These are phyloP conservation scores for Therioaphis trifolii DNA, from an alignment of 2,888 invertebrate species.

Conservation along the genomic window DNA sequence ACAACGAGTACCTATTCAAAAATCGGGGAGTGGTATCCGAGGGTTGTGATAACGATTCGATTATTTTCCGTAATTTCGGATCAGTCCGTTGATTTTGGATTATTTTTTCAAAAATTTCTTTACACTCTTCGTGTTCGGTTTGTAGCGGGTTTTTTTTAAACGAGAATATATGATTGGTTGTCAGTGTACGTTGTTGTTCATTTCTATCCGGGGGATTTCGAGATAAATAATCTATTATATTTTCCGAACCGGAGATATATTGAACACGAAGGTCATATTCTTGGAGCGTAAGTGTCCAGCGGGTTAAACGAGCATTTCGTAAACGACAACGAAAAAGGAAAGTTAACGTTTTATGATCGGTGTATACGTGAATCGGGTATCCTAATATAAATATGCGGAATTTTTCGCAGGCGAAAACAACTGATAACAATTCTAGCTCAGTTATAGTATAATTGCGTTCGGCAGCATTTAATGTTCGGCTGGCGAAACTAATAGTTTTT, in stretches of 20 bases:
- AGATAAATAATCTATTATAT: neutral
- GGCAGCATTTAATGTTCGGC: neutral
- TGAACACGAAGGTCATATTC: neutral
- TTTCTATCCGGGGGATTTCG: too few species aligned
- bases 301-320: neutral
- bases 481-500: constrained; percentile 20
- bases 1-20: too few species aligned
- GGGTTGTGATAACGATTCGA: too few species aligned
- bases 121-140: too few species aligned
- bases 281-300: too few species aligned
- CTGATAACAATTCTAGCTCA: constrained; percentile 41
- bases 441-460: constrained; percentile 42
- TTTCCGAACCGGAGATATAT: neutral
- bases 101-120: too few species aligned
- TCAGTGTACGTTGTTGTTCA: too few species aligned
- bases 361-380: neutral
- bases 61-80: too few species aligned
- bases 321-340: neutral
- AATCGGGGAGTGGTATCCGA: too few species aligned
- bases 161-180: too few species aligned
- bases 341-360: constrained; percentile 26
- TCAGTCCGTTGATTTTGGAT: too few species aligned
- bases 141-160: too few species aligned
- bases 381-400: constrained; percentile 52
- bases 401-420: constrained; percentile 26